These are phyloP conservation scores for Zoanthus solanderi DNA, from an alignment of 92 coral and sea anemone species.

Conservation along the genomic window DNA sequence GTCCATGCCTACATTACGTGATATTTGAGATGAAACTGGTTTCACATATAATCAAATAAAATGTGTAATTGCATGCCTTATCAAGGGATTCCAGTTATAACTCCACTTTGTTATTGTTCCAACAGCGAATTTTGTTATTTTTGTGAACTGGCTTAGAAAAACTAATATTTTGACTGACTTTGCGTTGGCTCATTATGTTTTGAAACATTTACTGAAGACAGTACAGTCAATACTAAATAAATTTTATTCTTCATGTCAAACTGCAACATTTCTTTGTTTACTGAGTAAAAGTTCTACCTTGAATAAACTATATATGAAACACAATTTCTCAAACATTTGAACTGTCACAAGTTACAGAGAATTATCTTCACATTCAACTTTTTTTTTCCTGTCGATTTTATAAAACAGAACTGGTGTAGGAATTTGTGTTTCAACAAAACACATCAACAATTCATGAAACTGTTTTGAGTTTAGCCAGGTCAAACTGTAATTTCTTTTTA, in stretches of 20 bases:
- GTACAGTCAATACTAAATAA: neutral
- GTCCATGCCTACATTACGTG: neutral
- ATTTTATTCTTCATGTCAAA: neutral
- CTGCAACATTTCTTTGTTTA: constrained; percentile 6
- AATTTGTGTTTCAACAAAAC: constrained; percentile 17
- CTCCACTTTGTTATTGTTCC: neutral
- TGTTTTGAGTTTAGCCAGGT: constrained; percentile 1
- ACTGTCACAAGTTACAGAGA: neutral
- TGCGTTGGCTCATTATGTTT: neutral
- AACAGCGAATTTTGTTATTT: neutral
- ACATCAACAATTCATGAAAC: neutral
- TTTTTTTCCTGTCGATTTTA: constrained; percentile 13
- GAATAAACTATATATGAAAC: neutral
- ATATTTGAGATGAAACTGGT: neutral
- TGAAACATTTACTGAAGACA: neutral
- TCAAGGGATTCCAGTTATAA: constrained; percentile 19
- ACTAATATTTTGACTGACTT: neutral
- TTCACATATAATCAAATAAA: constrained; percentile 2
- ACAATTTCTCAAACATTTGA: neutral
- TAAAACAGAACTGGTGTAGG: neutral
- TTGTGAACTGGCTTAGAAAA: neutral
- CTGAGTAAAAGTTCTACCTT: neutral
- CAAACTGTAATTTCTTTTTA: neutral
- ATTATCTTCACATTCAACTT: constrained; percentile 5
- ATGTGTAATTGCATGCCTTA: neutral